Conservation (phyloP, 2,113 vertebrate genomes). For the Genyomyrus donnyi region DNA sequence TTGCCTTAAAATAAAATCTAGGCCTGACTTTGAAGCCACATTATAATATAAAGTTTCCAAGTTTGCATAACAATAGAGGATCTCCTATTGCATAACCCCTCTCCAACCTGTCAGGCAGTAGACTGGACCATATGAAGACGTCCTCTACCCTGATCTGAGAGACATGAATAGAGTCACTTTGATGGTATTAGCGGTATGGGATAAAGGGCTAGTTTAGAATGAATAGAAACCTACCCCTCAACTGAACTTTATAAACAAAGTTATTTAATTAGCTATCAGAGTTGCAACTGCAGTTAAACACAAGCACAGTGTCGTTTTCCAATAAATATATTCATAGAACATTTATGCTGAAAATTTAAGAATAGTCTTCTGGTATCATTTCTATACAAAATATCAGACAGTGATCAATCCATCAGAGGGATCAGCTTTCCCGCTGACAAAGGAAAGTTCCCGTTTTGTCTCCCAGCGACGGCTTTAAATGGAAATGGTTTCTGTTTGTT, state of each 20-base stretch:
- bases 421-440: not conserved
- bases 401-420: not conserved
- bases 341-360: not conserved
- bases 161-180: not conserved
- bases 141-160: not conserved
- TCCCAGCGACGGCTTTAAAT: not conserved
- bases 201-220: not conserved
- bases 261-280: not conserved
- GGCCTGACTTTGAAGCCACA: not conserved
- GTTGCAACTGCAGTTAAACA: not conserved
- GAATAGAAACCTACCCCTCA: not conserved
- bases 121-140: not conserved
- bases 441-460: slow-evolving; percentile 13
- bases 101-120: not conserved
- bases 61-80: not conserved
- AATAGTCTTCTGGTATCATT: not conserved
- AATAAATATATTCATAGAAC: not conserved
- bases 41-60: not conserved
- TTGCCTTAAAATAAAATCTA: slow-evolving; percentile 2
- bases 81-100: not conserved
- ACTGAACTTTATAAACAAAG: not conserved
- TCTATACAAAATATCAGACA: not conserved
- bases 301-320: not conserved
- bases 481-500: not conserved
- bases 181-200: not conserved